Base-by-base conservation (phyloP, 1,140 invertebrate genomes). In the Listronotus bonariensis region DNA sequence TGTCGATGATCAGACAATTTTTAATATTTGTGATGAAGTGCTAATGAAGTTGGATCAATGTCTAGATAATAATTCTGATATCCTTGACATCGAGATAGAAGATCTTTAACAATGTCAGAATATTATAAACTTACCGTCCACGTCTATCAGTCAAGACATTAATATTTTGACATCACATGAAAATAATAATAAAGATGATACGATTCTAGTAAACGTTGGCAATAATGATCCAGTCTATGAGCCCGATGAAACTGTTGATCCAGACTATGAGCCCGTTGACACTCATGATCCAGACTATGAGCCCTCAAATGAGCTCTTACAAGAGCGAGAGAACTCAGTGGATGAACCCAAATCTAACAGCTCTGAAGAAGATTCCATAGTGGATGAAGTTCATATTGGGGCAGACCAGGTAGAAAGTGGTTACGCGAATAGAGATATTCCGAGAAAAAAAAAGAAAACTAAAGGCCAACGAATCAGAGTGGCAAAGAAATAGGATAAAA, bases 141-240 rank as follows among this genome's bases (percentile, higher is more conserved):
- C 38, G n/a, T n/a, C n/a, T n/a, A n/a, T n/a, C n/a, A n/a, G 38
- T 40, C 38, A 40, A 40, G 38, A 40, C 8, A n/a, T 40, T 40
- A 40, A 9, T 40, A 40, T 40, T 40, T 40, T n/a, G 8, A 40
- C 38, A 40, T 40, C 38, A 40, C 38, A 40, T 40, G 38, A 40
- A 40, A 40, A 40, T 40, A 40, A 40, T 40, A 40, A 40, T 40
- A n/a, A 40, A 40, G n/a, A 40, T 40, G 38, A 40, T 40, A 40
- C 38, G 38, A 40, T 40, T 40, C 38, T 40, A 40, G 38, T n/a
- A 40, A 40, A n/a, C n/a, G 38, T 40, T 40, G 38, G n/a, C 38
- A 40, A 8, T 40, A n/a, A 40, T n/a, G 38, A 40, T 40, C 38
- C 38, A 40, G 38, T 40, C 38, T n/a, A n/a, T n/a, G n/a, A n/a